These are phyloP conservation scores for Podarcis raffonei DNA, from an alignment of 2,113 vertebrate species.

Conservation along the genomic window DNA sequence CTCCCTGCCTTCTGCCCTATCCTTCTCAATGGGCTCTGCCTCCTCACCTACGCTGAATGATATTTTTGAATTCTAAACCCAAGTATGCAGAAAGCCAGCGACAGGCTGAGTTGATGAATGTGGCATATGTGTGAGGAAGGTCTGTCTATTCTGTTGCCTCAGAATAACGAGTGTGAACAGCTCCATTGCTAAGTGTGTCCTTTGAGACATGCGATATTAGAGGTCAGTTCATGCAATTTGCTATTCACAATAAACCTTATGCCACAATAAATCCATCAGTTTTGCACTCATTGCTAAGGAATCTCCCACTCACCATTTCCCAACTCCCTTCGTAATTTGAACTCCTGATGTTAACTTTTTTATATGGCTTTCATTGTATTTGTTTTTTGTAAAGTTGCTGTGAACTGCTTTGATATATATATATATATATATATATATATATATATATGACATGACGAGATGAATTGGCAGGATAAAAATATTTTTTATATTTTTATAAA, in stretches of 20 bases:
- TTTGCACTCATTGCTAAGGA: slow-evolving; percentile 20
- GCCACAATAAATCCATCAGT: background rate
- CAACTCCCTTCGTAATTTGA: background rate
- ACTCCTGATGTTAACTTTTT: no score
- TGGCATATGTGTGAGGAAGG: background rate
- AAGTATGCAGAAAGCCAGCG: background rate
- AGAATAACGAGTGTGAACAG: fast-evolving
- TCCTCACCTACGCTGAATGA: no score
- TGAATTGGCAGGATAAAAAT: no score
- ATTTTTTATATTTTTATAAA: background rate
- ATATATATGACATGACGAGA: no score
- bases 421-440: no score
- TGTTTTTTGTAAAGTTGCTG: no score
- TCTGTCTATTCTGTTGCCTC: background rate
- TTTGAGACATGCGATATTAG: background rate
- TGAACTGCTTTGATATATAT: no score
- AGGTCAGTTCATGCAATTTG: background rate
- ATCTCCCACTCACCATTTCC: background rate
- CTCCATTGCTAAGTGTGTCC: fast-evolving
- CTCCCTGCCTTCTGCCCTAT: no score
- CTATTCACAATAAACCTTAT: background rate
- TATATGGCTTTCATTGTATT: no score
- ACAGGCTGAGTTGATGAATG: background rate
- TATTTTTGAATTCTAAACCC: fast-evolving
- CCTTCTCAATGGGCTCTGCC: no score